These are phyloP conservation scores for Trachelus stipa DNA, from an alignment of 2,888 invertebrate genomes.

Conservation along the genomic window DNA sequence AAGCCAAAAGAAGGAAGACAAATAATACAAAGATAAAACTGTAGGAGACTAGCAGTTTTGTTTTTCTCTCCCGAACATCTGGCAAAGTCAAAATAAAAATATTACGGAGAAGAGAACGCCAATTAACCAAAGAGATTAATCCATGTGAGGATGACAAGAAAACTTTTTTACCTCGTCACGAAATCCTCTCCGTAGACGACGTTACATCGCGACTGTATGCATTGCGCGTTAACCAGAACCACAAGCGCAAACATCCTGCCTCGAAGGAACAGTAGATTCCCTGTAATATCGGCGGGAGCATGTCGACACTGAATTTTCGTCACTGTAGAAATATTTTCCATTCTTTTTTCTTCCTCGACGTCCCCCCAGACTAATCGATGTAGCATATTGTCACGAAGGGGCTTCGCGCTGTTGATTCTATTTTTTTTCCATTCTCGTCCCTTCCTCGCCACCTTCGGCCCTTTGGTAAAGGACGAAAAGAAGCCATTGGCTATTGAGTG, in stretches of 20 bases:
- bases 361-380: neutral
- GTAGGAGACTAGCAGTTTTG: neutral
- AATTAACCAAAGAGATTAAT: neutral
- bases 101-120: neutral
- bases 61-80: neutral
- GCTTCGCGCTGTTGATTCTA: neutral
- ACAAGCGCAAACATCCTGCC: neutral
- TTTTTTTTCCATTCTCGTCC: neutral
- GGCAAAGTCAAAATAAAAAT: neutral
- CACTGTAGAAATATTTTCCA: neutral
- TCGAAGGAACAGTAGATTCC: neutral
- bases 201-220: neutral
- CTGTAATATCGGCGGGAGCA: neutral
- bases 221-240: neutral
- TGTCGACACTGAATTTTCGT: no score
- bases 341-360: neutral
- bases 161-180: neutral
- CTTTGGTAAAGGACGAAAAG: neutral
- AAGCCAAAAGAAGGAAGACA: neutral
- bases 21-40: neutral
- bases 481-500: neutral
- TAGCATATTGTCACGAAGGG: neutral
- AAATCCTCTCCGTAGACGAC: neutral
- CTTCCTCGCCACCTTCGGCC: neutral
- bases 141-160: neutral